Percentiles rank a stretch among this genome's conserved stretches.
These are phyloP conservation scores for Etheostoma perlongum DNA, from an alignment of 2,797 vertebrate species.

Conservation along the genomic window DNA sequence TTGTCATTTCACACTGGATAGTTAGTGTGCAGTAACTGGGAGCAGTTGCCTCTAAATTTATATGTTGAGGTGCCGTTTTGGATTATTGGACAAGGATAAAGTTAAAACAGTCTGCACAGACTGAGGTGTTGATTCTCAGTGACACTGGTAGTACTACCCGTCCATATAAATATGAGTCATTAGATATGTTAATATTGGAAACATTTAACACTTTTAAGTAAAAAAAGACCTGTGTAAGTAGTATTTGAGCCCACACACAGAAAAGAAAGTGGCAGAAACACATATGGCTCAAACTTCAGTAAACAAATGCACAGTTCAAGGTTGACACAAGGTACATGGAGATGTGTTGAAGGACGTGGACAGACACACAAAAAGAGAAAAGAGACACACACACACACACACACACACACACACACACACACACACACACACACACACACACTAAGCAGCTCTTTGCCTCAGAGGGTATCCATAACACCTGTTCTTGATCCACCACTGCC, in stretches of 20 bases:
- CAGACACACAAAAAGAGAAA: constrained; percentile 26
- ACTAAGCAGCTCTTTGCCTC: constrained; percentile 69
- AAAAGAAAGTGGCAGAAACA: constrained; percentile 38
- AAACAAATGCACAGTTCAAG: constrained; percentile 67
- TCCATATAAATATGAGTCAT: neutral
- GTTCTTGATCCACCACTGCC: constrained; percentile 79
- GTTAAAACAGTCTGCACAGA: neutral
- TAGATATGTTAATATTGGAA: neutral
- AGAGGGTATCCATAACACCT: constrained; percentile 71
- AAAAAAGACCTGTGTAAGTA: constrained; percentile 1
- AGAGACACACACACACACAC: too few relatives aligned
- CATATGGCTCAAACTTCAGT: constrained; percentile 54
- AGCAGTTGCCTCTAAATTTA: neutral
- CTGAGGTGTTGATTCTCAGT: neutral
- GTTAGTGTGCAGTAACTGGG: neutral
- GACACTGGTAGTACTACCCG: neutral
- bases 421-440: constrained; percentile 30
- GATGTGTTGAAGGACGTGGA: constrained; percentile 63
- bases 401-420: constrained; percentile 22
- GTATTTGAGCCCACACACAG: neutral
- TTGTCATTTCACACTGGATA: neutral
- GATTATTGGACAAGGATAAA: constrained; percentile 12
- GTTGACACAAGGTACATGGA: constrained; percentile 59
- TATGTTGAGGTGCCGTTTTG: neutral
- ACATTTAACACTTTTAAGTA: constrained; percentile 3